Evolutionary conservation across 2,888 invertebrate genomes (phyloP).

Genomic region (Parnassius glacialis): DNA sequence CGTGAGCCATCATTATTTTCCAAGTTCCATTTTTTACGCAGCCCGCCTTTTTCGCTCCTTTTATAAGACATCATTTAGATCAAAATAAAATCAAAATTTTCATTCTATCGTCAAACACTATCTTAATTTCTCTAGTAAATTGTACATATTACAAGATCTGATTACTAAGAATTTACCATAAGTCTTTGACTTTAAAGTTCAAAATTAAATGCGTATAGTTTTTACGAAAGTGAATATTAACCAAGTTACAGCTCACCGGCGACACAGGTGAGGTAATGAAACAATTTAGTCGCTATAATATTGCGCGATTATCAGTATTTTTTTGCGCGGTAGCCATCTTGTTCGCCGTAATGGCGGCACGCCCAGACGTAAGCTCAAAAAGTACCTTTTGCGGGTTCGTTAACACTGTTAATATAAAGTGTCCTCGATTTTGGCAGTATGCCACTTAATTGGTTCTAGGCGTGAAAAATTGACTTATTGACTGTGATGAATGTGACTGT

Average conservation of each 20-base stretch:
- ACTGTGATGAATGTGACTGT: neutral
- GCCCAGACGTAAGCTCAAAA: constrained; percentile 39
- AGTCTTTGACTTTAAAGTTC: constrained; percentile 4
- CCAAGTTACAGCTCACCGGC: constrained; percentile 28
- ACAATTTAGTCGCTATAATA: constrained; percentile 65
- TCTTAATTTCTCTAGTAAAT: neutral
- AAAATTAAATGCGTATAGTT: constrained; percentile 4
- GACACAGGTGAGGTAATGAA: constrained; percentile 62
- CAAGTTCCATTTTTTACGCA: constrained; percentile 20
- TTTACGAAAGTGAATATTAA: constrained; percentile 13
- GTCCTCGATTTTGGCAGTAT: constrained; percentile 12
- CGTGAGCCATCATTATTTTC: constrained; percentile 33
- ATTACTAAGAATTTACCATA: neutral
- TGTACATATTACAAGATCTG: constrained; percentile 1
- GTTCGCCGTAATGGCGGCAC: constrained; percentile 46
- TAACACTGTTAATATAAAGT: constrained; percentile 18
- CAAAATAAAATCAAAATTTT: constrained; percentile 3
- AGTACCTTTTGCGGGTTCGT: constrained; percentile 26
- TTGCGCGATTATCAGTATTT: constrained; percentile 51
- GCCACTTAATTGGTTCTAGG: constrained; percentile 19
- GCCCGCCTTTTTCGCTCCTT: constrained; percentile 16
- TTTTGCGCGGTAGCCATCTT: constrained; percentile 61
- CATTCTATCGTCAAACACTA: neutral
- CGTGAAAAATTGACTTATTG: constrained; percentile 18
- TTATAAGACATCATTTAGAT: constrained; percentile 4